A percentile compares a stretch with the other conserved stretches of the same genome.
These are phyloP conservation scores for Agrochola lychnidis DNA, from an alignment of 2,888 invertebrate species.

Conservation along the genomic window DNA sequence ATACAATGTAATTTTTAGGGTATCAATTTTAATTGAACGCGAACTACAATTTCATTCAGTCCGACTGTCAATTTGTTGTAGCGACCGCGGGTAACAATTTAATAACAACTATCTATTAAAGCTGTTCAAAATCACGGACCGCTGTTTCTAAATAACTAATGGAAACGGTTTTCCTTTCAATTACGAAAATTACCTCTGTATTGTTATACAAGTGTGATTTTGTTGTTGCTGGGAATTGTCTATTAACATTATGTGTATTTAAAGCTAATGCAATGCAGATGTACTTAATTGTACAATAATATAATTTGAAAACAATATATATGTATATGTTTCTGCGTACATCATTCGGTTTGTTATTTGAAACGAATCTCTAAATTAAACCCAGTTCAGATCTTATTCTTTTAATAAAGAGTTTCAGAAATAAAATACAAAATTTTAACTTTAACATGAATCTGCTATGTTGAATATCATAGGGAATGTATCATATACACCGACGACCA, in stretches of 20 bases:
- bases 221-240: conserved; percentile 59
- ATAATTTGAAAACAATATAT: conserved; percentile 48
- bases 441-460: not conserved
- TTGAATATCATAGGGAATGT: not conserved
- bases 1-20: conserved; percentile 53
- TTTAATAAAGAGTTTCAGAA: not conserved
- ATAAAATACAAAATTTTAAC: not conserved
- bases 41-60: conserved; percentile 67
- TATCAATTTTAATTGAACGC: conserved; percentile 56
- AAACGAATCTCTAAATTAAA: conserved; percentile 21
- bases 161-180: conserved; percentile 64
- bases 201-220: conserved; percentile 57
- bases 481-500: too few species aligned
- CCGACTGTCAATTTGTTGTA: conserved; percentile 60
- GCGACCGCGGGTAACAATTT: conserved; percentile 63
- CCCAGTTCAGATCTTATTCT: not conserved
- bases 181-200: conserved; percentile 61
- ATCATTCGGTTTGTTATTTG: conserved; percentile 11
- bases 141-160: conserved; percentile 64
- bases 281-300: conserved; percentile 52
- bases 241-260: conserved; percentile 51
- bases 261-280: conserved; percentile 45
- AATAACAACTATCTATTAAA: conserved; percentile 57
- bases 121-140: conserved; percentile 65
- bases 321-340: conserved; percentile 3